phyloP scores from a whole-genome alignment of 2,113 vertebrate species.

The Percina caprodes region DNA sequence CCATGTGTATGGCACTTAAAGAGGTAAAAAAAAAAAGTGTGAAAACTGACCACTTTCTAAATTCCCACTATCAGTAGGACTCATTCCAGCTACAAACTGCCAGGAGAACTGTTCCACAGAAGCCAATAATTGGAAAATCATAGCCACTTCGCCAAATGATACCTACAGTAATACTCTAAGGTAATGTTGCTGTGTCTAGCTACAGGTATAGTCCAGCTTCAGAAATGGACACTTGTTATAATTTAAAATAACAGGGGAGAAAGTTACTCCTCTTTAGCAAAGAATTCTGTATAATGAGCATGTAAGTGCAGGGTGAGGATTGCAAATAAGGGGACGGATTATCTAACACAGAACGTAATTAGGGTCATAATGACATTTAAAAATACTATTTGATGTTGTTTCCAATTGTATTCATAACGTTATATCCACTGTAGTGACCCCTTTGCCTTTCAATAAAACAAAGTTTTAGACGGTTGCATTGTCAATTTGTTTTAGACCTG shows the following conservation, averaged over 20 bases:
- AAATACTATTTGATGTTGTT: not conserved
- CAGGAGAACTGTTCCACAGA: constrained; percentile 56
- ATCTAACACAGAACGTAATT: not conserved
- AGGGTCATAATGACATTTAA: not conserved
- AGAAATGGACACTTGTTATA: constrained; percentile 52
- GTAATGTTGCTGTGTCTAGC: constrained; percentile 62
- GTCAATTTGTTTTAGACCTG: no score
- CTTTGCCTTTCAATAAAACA: no score
- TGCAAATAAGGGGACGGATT: not conserved
- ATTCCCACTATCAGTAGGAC: constrained; percentile 59
- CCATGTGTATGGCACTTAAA: constrained; percentile 27
- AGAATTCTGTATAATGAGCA: not conserved
- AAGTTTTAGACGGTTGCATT: no score
- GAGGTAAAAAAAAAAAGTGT: constrained; percentile 13
- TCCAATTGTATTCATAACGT: not conserved
- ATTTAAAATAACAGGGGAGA: constrained; percentile 27
- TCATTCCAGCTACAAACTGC: constrained; percentile 46
- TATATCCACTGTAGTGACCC: no score
- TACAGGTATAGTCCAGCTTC: constrained; percentile 42
- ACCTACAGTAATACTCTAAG: constrained; percentile 68
- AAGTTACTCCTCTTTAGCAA: not conserved
- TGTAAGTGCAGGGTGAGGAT: not conserved
- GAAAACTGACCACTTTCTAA: no score
- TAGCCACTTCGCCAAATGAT: constrained; percentile 71
- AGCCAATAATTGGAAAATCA: constrained; percentile 79